Evolutionary conservation across 2,888 invertebrate genomes (phyloP), one percentile per base, ranked within the genome.

Genomic region (Colletes collaris): DNA sequence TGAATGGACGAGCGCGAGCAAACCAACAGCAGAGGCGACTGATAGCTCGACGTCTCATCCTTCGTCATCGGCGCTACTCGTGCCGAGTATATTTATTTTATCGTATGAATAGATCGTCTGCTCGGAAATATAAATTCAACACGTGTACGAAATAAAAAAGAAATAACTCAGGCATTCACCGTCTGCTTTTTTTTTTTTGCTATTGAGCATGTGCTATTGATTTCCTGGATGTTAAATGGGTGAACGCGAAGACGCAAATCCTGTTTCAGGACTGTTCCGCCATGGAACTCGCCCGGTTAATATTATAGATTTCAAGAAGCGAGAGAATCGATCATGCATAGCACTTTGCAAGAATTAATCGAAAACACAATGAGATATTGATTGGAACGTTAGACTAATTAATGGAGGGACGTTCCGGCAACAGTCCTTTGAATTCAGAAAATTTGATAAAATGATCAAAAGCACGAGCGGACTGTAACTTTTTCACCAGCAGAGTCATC

Each of bases 21-120:
- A 67, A 60, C 63, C 66, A 53, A 58, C 63, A 44, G 63, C 19
- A 66, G 71, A 75, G 70, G 67, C 66, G 72, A 68, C 76, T 71
- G 83, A 77, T 83, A 65, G 77, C 73, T 66, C 76, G 56, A 56
- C 60, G 66, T 76, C 69, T 65, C 70, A 37, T 73, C 27, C 71
- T 66, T 73, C 69, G 68, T 77, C 70, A 81, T 81, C 69, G 59
- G 35, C 27, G 35, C 19, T 63, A 53, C 63, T 75, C 67, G 80
- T 62, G 63, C 75, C 62, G 53, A 13, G 68, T 76, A 72, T 80
- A 72, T 80, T 82, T 84, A 84, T 80, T 78, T 76, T 73, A 60
- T 60, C 60, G 53, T 11, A 53, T 73, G 82, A 84, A 82, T 82
- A 65, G 75, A 50, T 82, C 77, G 82, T 82, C 82, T 77, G 75